Conservation (phyloP, 2,797 vertebrate genomes). For the Esox masquinongy region DNA sequence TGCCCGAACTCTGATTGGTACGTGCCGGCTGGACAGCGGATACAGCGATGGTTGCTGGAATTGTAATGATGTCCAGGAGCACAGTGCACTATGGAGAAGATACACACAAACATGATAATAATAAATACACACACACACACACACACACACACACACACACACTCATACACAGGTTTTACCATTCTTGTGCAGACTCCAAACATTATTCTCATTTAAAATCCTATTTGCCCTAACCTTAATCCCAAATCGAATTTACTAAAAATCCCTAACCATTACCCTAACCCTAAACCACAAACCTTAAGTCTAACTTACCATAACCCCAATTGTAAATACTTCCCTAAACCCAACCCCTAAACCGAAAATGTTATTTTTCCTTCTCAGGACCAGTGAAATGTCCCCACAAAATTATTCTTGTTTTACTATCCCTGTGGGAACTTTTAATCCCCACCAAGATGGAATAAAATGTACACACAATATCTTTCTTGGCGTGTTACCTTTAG, state of each 20-base stretch:
- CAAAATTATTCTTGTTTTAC: no score
- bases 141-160: background rate
- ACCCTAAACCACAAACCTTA: no score
- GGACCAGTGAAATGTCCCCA: no score
- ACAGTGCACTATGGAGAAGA: constrained; percentile 83
- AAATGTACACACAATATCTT: background rate
- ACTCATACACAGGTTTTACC: background rate
- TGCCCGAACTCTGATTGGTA: constrained; percentile 96
- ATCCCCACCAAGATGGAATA: background rate
- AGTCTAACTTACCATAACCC: no score
- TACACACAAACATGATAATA: background rate
- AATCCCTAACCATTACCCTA: no score
- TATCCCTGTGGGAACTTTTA: no score
- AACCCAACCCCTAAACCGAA: background rate
- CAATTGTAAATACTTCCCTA: no score
- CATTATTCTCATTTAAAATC: no score
- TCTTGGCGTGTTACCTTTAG: constrained; percentile 82
- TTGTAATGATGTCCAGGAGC: constrained; percentile 96
- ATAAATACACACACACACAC: background rate
- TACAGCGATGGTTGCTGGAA: constrained; percentile 89
- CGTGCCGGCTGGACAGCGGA: constrained; percentile 87
- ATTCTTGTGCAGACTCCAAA: no score
- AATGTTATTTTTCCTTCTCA: background rate
- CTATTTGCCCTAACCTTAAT: no score
- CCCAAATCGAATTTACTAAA: no score